Base-by-base conservation (phyloP, 2,888 invertebrate genomes). In the Apoda limacodes region DNA sequence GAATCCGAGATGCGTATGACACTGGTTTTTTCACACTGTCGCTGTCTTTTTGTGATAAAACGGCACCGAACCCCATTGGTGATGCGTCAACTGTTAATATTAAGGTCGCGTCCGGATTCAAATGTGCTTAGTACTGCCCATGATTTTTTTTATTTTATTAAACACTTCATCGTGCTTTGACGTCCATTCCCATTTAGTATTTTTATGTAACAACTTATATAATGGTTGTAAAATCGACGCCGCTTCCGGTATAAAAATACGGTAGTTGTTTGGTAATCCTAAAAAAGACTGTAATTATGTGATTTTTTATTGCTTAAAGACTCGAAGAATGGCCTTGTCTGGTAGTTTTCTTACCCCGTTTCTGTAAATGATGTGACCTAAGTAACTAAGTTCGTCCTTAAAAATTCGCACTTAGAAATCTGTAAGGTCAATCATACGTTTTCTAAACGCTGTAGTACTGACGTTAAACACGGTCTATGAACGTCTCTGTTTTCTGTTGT, bases 191-290 rank as follows among this genome's bases (percentile, higher is more conserved):
- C n/a, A n/a, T n/a, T n/a, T n/a, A n/a, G n/a, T n/a, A n/a, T n/a
- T n/a, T n/a, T n/a, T n/a, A n/a, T n/a, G n/a, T n/a, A n/a, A n/a
- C n/a, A n/a, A n/a, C n/a, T n/a, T n/a, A n/a, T n/a, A n/a, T n/a
- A 33, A 9, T 2, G 33, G 33, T 15, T 13, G 14, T 7, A 34
- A 19, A 6, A 34, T 13, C 7, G 22, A 23, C n/a, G 32, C 22
- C 11, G 32, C 32, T 2, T 28, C 13, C n/a, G 32, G 32, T 2
- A 32, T 22, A 34, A 34, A 34, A 29, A 22, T 34, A 7, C 29
- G 11, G 13, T 29, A 34, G 13, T 21, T 29, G n/a, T 29, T 34
- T 13, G 19, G 13, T 5, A 34, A 14, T 2, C 30, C 34, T 6
- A 34, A 14, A 13, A 34, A 29, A 2, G 34, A 34, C 13, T 34